Base-by-base conservation (phyloP, 2,113 vertebrate species). In the Apteryx owenii region DNA sequence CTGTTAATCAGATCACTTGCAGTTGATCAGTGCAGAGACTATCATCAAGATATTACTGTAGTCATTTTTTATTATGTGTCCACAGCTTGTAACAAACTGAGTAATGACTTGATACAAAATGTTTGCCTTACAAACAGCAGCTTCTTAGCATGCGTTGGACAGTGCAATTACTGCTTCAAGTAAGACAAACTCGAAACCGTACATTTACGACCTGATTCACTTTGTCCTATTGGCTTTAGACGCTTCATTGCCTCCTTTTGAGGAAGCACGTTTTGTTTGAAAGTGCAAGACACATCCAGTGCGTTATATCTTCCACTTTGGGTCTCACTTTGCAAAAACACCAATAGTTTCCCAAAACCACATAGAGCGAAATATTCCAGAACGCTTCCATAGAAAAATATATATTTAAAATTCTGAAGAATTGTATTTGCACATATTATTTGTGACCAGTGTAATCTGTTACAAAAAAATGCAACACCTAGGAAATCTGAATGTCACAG, bases 1-100 rank as follows among this genome's bases (percentile, higher is more conserved):
- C 98, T 98, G 98, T 99, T 99, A 99, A 98, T 98, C 98, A 98
- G 98, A 98, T 99, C 97, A 98, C 98, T 98, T 97, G 97, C 98
- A 98, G 98, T 98, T 98, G 98, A 98, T 98, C 97, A 96, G 98
- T 97, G 97, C 91, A 97, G 97, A 98, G 98, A 98, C 98, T 98
- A 97, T 81, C 91, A 97, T 97, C 96, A 95, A 91, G 90, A 98
- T 98, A 93, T 96, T 89, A 94, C 93, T 85, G 85, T 86, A 97
- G 87, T 92, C 70, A 94, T 94, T 79, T 96, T 92, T 97, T 97
- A 80, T 94, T 95, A 85, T 68, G 48, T 62, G 81, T 88, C 88
- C 86, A 85, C 50, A 78, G 90, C 64, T 86, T 79, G 3, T 92
- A 89, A 93, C 44, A 69, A 91, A 65, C 68, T 76, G 82, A 85